Evolutionary conservation across 2,113 vertebrate genomes (phyloP).

Genomic region (Ibidorhyncha struthersii): DNA sequence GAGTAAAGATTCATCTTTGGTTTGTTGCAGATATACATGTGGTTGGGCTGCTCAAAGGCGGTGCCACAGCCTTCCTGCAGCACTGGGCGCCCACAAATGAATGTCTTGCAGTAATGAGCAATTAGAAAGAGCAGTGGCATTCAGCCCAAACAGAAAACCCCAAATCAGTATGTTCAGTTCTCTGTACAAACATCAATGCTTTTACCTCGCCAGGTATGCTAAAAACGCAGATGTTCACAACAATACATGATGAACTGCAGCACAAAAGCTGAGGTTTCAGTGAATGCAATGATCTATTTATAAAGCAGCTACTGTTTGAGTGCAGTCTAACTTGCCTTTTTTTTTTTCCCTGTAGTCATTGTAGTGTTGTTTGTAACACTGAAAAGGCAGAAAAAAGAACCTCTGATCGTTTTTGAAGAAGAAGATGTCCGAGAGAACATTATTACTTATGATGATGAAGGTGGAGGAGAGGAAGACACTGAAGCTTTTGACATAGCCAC

Average conservation of each 20-base stretch:
- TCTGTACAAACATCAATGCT: background rate
- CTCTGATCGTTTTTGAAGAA: conserved; percentile 94
- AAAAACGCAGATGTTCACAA: background rate
- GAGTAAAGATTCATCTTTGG: background rate
- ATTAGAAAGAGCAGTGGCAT: background rate
- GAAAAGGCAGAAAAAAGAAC: conserved; percentile 95
- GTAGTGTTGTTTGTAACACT: conserved; percentile 96
- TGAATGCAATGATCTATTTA: background rate
- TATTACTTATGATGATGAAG: conserved; percentile 97
- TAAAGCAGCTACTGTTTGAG: background rate
- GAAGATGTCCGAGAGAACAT: conserved; percentile 98
- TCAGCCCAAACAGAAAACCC: background rate
- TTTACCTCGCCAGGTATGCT: background rate
- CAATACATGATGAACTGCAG: background rate
- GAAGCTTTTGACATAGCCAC: conserved; percentile 98
- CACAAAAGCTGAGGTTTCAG: background rate
- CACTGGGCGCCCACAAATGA: background rate
- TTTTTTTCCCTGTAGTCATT: conserved; percentile 73
- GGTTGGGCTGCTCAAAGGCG: background rate
- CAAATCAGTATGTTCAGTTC: background rate
- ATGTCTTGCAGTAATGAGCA: background rate
- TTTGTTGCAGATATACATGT: background rate
- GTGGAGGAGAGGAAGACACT: conserved; percentile 95
- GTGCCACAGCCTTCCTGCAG: background rate
- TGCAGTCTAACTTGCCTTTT: background rate